Evolutionary conservation across 2,113 vertebrate species (phyloP).

Genomic region (Lathamus discolor): DNA sequence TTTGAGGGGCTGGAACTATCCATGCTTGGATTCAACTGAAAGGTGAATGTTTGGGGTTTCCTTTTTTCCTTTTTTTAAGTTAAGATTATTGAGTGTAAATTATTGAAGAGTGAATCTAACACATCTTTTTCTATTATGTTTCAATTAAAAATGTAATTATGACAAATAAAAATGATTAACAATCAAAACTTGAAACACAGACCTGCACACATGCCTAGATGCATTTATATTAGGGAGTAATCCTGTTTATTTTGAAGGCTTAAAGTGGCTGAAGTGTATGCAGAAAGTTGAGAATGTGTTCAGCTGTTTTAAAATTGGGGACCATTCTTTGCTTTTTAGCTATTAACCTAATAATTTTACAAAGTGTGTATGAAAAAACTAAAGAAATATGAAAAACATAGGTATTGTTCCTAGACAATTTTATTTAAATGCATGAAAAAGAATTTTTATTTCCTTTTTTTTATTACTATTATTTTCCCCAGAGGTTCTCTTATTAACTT

Average conservation of each 20-base stretch:
- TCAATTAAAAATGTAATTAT: conserved; percentile 57
- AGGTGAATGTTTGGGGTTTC: neutral
- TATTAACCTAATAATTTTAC: neutral
- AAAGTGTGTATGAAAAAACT: neutral
- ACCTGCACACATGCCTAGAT: neutral
- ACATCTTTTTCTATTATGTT: conserved; percentile 6
- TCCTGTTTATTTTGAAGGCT: neutral
- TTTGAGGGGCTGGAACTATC: conserved; percentile 25
- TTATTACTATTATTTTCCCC: neutral
- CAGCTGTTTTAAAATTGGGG: neutral
- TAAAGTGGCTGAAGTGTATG: neutral
- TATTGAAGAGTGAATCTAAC: conserved; percentile 36
- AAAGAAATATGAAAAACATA: neutral
- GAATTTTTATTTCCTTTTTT: neutral
- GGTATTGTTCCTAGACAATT: neutral
- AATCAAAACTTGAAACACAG: neutral
- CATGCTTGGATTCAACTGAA: conserved; percentile 34
- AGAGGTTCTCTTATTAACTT: neutral
- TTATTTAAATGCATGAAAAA: neutral
- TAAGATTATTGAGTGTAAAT: neutral
- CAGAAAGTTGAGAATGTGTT: neutral
- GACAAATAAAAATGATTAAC: conserved; percentile 1
- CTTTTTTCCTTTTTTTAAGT: neutral
- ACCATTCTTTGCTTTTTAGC: neutral
- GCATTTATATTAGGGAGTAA: neutral